phyloP scores from a whole-genome alignment of 2,797 vertebrate species.

The Hipposideros larvatus region DNA sequence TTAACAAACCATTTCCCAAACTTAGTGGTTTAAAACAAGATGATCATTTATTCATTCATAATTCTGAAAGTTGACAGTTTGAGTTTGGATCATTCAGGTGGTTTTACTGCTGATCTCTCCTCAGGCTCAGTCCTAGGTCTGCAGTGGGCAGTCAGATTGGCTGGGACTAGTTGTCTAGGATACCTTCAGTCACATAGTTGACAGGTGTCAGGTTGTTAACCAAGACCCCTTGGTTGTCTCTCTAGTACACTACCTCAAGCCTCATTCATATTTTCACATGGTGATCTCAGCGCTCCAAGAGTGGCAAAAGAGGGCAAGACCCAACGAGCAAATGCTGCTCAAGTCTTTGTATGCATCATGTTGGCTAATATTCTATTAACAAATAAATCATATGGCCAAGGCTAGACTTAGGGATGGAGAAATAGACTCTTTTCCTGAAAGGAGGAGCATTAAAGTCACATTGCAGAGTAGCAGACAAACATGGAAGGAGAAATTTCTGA shows the following conservation, averaged over 20 bases:
- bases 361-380: neutral
- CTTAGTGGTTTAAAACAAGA: neutral
- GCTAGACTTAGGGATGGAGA: neutral
- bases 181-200: neutral
- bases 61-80: neutral
- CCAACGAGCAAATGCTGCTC: neutral
- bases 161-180: neutral
- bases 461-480: neutral
- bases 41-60: neutral
- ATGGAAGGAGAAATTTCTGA: neutral
- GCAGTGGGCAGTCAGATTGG: neutral
- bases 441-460: neutral
- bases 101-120: neutral
- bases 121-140: neutral
- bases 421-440: neutral
- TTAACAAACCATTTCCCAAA: neutral
- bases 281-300: neutral
- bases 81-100: neutral
- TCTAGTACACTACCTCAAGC: neutral
- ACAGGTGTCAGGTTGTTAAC: neutral
- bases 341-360: neutral
- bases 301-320: neutral
- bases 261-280: neutral
- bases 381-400: neutral
- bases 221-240: neutral